Conservation (phyloP, 1,140 invertebrate species). For the Asbolus verrucosus region DNA sequence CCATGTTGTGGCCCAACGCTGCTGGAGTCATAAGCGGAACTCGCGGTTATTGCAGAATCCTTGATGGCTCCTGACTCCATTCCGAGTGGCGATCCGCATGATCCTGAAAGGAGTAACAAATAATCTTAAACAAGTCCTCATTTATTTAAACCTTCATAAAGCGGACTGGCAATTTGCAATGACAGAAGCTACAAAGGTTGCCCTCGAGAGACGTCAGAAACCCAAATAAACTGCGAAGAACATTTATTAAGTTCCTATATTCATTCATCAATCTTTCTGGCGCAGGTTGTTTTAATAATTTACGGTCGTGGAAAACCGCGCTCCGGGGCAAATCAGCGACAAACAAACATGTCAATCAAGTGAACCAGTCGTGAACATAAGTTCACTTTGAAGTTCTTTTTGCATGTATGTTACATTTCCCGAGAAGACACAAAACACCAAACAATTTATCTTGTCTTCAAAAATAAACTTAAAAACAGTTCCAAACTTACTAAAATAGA, state of each 20-base stretch:
- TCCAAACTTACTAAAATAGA: constrained; percentile 13
- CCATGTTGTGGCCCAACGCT: constrained; percentile 76
- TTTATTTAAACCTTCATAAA: constrained; percentile 27
- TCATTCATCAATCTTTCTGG: constrained; percentile 47
- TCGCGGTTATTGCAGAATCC: constrained; percentile 77
- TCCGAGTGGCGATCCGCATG: constrained; percentile 75
- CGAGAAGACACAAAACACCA: constrained; percentile 23
- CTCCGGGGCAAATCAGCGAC: constrained; percentile 44
- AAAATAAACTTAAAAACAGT: constrained; percentile 15
- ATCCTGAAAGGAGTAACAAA: constrained; percentile 68
- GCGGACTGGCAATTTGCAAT: constrained; percentile 15
- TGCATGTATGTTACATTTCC: constrained; percentile 29
- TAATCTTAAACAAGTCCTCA: constrained; percentile 21
- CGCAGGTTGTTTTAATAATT: constrained; percentile 50
- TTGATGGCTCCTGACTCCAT: constrained; percentile 80
- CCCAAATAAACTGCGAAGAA: constrained; percentile 31
- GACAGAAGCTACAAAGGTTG: not conserved
- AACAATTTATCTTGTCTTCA: constrained; percentile 39
- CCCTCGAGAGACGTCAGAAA: not conserved
- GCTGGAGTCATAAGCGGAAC: constrained; percentile 79
- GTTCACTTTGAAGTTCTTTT: constrained; percentile 46
- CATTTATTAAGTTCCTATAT: constrained; percentile 45
- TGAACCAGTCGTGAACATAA: constrained; percentile 43
- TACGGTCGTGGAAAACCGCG: constrained; percentile 35
- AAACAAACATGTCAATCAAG: constrained; percentile 51